Base-by-base conservation (phyloP, 2,797 vertebrate species). In the Leptoclinus maculatus region DNA sequence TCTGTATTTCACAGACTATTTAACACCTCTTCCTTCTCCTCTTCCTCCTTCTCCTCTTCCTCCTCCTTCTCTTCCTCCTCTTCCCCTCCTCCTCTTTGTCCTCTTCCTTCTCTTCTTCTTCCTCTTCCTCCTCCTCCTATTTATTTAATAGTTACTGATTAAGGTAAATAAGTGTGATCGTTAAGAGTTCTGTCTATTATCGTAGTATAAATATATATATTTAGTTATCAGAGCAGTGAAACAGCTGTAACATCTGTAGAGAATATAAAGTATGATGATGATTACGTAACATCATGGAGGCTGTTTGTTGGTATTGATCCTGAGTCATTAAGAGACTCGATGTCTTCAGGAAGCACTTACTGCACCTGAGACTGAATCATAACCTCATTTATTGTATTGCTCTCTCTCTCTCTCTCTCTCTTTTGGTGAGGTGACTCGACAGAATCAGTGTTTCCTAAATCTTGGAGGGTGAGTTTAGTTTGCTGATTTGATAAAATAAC, bases 291-390 rank as follows among this genome's bases (percentile, higher is more conserved):
- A 49, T 45, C 29, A 47, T 65, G 41, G n/a, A 1, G 16, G 25
- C 58, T 69, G 58, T 79, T 73, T 73, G 69, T 60, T 54, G 66
- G 36, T 77, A 82, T 82, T 21, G 70, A 87, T 79, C 56, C 16
- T 32, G 11, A 66, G 8, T 57, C 66, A 54, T 67, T 67, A 45
- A 29, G 29, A 65, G 5, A 7, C 58, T 36, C 45, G 63, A 45
- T 41, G 32, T 49, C 13, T 58, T 69, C 78, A 82, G 67, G 81
- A 85, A 85, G 78, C 78, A 54, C 69, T 81, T 21, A 62, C 64
- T 58, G 47, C 12, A 78, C 16, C 77, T 69, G 9, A 17, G 27
- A 17, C 49, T 51, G 41, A 51, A 34, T 53, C 54, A 38, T 34
- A 54, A 43, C 2, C 5, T 62, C 38, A n/a, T 47, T 66, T 58